Conservation (phyloP, 2,113 vertebrate genomes). For the Daphoenositta chrysoptera region DNA sequence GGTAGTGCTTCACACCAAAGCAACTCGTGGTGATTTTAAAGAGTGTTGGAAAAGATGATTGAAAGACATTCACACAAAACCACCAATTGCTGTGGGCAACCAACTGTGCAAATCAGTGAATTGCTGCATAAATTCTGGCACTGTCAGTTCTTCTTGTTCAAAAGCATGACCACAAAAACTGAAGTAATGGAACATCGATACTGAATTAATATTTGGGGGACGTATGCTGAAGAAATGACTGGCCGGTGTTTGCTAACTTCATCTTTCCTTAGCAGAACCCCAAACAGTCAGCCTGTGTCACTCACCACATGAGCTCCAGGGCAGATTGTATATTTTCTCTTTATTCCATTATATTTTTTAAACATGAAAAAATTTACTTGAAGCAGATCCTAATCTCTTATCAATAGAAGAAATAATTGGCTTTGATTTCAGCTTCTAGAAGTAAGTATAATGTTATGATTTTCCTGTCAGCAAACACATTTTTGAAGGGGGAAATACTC, state of each 20-base stretch:
- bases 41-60: not conserved
- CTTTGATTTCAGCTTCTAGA: slow-evolving; percentile 17
- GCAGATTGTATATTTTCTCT: not conserved
- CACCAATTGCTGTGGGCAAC: not conserved
- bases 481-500: slow-evolving; percentile 14
- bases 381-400: slow-evolving; percentile 17
- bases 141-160: not conserved
- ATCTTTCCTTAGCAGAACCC: not conserved
- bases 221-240: not conserved
- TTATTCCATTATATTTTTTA: not conserved
- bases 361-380: not conserved
- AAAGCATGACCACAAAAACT: not conserved
- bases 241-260: not conserved
- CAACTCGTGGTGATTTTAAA: not conserved
- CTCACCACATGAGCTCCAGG: not conserved
- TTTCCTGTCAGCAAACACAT: slow-evolving; percentile 40
- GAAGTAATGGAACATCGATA: not conserved
- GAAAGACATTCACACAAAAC: not conserved
- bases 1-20: not conserved
- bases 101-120: not conserved
- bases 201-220: not conserved
- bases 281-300: not conserved
- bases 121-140: not conserved
- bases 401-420: not conserved
- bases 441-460: slow-evolving; percentile 19